Base-by-base conservation (phyloP, 2,888 invertebrate genomes). In the Marronus borbonicus region DNA sequence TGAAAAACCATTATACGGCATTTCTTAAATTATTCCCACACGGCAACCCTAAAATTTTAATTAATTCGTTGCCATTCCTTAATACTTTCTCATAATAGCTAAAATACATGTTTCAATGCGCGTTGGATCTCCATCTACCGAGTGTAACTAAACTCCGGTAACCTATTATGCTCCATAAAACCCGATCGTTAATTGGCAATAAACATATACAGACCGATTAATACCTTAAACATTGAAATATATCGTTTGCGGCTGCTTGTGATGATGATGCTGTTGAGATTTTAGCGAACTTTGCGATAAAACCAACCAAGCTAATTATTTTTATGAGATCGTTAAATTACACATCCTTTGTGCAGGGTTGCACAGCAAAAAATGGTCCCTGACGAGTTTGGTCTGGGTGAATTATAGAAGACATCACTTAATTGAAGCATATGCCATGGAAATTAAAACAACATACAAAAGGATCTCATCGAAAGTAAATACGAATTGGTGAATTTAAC, bases 151-250 rank as follows among this genome's bases (percentile, higher is more conserved):
- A 66, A 66, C 68, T 49, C 28, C 5, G 20, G 49, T 66, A 24
- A 17, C 44, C 49, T 17, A 72, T 58, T 72, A 72, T 10, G 36
- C 36, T 55, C 58, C 39, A 72, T 60, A 72, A 72, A 72, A 58
- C 36, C 1, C n/a, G 39, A 36, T 17, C 31, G 31, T 72, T 58
- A 72, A 72, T 72, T 72, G 72, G 58, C 39, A 72, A 72, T 72
- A 72, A 72, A 72, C 58, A 72, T 72, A 72, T 58, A 58, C 72
- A 20, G 44, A 58, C 20, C 72, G 58, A 72, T 72, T 58, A 58
- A 72, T 72, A 58, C 55, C 39, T 4, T 8, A 17, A 36, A 68
- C 20, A 39, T 14, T 58, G 17, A 39, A 58, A 66, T 17, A 5
- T 58, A 58, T 17, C 39, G 55, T 39, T 60, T 39, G 20, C 58